Conservation (phyloP, 1,140 invertebrate genomes). For the Zeugodacus cucurbitae region DNA sequence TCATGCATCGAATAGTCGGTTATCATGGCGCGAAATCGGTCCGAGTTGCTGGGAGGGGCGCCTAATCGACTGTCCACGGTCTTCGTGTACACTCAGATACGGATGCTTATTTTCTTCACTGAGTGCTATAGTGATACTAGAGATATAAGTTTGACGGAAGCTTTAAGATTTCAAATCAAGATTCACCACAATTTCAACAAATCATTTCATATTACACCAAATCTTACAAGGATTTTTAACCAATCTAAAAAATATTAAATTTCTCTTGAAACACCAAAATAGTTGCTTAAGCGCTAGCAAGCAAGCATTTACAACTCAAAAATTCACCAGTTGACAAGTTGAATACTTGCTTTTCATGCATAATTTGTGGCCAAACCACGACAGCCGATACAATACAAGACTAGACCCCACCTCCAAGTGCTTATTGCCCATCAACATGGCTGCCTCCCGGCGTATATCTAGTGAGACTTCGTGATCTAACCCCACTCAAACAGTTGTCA, state of each 20-base stretch:
- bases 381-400: background rate
- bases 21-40: too few relatives aligned
- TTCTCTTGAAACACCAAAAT: background rate
- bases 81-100: too few relatives aligned
- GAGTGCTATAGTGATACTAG: too few relatives aligned
- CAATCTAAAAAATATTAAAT: background rate
- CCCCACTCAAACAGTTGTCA: conserved; percentile 34
- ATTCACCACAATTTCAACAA: background rate
- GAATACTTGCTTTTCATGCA: conserved; percentile 17
- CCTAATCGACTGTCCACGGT: too few relatives aligned
- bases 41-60: too few relatives aligned
- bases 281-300: background rate
- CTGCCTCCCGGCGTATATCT: background rate
- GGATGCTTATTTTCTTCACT: too few relatives aligned
- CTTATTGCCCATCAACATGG: background rate
- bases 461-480: background rate
- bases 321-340: conserved; percentile 10
- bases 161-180: background rate
- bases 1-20: too few relatives aligned
- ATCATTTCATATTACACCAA: background rate
- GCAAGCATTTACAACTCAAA: background rate
- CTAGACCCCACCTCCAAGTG: too few relatives aligned
- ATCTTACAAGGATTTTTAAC: too few relatives aligned
- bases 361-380: background rate
- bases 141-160: too few relatives aligned